Conservation (phyloP, 2,797 vertebrate genomes). For the Sebastes oblongus region DNA sequence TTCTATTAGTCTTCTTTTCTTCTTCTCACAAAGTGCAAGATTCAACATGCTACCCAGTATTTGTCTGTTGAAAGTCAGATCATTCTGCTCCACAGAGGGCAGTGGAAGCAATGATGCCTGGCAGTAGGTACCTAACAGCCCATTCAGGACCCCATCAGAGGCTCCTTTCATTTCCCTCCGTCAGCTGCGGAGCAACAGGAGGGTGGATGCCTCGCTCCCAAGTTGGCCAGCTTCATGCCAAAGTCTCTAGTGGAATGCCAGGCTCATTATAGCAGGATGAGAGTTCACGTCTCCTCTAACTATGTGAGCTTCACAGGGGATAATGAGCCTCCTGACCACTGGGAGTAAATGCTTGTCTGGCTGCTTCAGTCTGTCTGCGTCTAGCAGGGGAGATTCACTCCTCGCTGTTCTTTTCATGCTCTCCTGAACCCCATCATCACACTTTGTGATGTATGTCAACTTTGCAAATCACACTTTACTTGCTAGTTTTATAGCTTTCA, state of each 20-base stretch:
- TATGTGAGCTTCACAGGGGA: conserved; percentile 48
- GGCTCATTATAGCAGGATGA: conserved; percentile 60
- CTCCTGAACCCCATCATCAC: neutral
- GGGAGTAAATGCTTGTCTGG: conserved; percentile 50
- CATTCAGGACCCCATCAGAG: conserved; percentile 42
- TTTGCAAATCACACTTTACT: neutral
- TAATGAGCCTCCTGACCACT: conserved; percentile 63
- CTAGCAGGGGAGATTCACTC: neutral
- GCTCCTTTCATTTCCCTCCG: conserved; percentile 37
- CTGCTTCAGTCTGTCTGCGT: conserved; percentile 15
- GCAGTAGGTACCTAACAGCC: conserved; percentile 38
- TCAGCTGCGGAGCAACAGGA: conserved; percentile 48
- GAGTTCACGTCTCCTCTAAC: conserved; percentile 54
- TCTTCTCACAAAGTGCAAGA: neutral
- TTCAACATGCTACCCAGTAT: neutral
- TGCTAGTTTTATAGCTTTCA: neutral
- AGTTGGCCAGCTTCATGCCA: conserved; percentile 29
- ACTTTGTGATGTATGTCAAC: neutral
- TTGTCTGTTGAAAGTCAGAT: conserved; percentile 14
- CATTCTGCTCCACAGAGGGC: conserved; percentile 7
- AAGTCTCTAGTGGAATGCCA: conserved; percentile 43
- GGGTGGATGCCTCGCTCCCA: conserved; percentile 29
- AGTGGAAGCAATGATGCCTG: conserved; percentile 16
- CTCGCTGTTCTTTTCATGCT: conserved; percentile 10
- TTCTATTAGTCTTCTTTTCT: neutral